phyloP scores from a whole-genome alignment of 1,140 invertebrate species.

The Solen grandis region DNA sequence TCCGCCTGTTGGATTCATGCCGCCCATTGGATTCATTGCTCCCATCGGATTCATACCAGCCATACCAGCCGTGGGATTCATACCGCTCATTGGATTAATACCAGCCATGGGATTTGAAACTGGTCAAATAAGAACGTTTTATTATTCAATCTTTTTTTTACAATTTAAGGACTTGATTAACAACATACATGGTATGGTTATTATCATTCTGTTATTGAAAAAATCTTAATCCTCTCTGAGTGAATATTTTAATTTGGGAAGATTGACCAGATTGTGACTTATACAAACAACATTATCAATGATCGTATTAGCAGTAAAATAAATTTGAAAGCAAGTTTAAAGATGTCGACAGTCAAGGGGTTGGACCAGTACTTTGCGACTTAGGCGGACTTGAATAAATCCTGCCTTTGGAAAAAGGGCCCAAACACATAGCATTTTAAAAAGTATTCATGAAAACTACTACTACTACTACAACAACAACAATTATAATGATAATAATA shows the following conservation, averaged over 20 bases:
- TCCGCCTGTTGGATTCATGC: background rate
- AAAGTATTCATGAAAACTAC: background rate
- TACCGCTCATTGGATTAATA: constrained; percentile 18
- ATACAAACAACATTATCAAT: too few relatives aligned
- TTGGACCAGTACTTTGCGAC: background rate
- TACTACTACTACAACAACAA: background rate
- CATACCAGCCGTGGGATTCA: too few relatives aligned
- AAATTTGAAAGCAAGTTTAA: too few relatives aligned
- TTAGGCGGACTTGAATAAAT: background rate
- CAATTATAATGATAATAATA: too few relatives aligned
- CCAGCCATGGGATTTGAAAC: background rate
- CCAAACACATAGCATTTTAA: background rate
- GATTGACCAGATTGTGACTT: too few relatives aligned
- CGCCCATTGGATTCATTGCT: too few relatives aligned
- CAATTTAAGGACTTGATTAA: background rate
- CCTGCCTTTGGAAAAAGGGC: background rate
- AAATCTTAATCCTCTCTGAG: background rate
- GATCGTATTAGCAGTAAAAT: too few relatives aligned
- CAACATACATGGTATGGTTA: background rate
- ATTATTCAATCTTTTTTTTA: background rate
- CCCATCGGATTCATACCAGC: constrained; percentile 26
- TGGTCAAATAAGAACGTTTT: background rate
- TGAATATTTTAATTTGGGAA: background rate
- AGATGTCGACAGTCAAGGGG: too few relatives aligned
- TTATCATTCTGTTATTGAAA: background rate